Evolutionary conservation across 2,888 invertebrate genomes (phyloP), one percentile per base, ranked within the genome.

Genomic region (Catocala fraxini): DNA sequence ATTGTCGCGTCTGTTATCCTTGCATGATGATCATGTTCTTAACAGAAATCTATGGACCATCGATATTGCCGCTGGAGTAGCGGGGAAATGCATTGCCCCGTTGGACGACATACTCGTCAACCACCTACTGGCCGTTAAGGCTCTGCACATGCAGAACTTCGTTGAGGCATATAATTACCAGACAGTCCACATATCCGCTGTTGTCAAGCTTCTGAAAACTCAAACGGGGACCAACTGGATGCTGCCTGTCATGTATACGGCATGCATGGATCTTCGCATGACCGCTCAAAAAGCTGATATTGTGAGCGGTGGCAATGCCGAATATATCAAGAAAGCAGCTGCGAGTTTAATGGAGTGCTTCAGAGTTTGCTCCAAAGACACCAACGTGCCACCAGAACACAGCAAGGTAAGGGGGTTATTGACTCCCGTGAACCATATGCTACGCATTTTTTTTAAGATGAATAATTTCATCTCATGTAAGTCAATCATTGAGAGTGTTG

Each of bases 211-310:
- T 1, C 46, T 56, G 4, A 39, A 35, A 39, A 39, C 25, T 11
- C 33, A 56, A 51, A 10, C 4, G 25, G 60, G 46, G 2, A 5
- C 51, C 80, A 98, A 98, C 86, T 98, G 98, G 98, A 96, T 97
- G 75, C 88, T 98, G 45, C 97, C 98, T 0, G 95, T 98, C n/a
- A 97, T 98, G 96, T 97, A 97, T 80, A 95, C 95, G 0, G 95
- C 97, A 15, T 97, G 97, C 79, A 94, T 97, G 11, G 98, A 99
- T 88, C 91, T 99, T 42, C 92, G 98, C 56, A 90, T 96, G 43
- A 90, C 97, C 63, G 96, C 97, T 0, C 95, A 96, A 56, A 95
- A 96, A 83, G 60, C 56, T 10, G 49, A 60, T 33, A 1, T 9
- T 12, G 11, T 46, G 2, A 51, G 39, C n/a, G n/a, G 49, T 6